Evolutionary conservation across 2,888 invertebrate species (phyloP).

Genomic region (Sipunculus nudus): DNA sequence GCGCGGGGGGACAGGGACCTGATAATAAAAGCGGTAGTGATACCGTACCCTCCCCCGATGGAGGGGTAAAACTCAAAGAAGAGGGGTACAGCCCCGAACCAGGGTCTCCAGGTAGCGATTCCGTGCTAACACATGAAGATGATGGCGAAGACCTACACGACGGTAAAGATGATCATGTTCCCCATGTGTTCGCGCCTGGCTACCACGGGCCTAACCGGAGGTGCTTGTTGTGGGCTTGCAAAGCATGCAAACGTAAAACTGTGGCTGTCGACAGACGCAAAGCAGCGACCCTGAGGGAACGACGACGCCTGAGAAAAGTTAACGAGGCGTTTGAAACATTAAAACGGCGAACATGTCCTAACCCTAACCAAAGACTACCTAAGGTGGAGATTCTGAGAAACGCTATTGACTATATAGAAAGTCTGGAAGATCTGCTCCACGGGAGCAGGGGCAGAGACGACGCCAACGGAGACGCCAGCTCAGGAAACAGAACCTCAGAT

Average conservation of each 20-base stretch:
- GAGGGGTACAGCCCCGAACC: too few species aligned
- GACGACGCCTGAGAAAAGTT: conserved; percentile 92
- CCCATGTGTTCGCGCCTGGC: conserved; percentile 67
- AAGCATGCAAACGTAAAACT: conserved; percentile 91
- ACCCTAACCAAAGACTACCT: conserved; percentile 94
- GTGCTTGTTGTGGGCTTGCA: conserved; percentile 96
- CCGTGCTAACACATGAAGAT: too few species aligned
- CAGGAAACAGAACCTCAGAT: not conserved
- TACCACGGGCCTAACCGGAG: conserved; percentile 71
- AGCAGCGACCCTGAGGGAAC: conserved; percentile 94
- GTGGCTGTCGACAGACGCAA: conserved; percentile 95
- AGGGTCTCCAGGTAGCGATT: too few species aligned
- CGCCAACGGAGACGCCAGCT: not conserved
- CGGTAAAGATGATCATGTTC: conserved; percentile 51
- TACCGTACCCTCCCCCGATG: not conserved
- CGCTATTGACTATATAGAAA: conserved; percentile 97
- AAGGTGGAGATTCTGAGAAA: conserved; percentile 97
- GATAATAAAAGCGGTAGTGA: not conserved
- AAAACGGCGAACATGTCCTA: conserved; percentile 90
- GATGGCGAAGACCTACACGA: conserved; percentile 37
- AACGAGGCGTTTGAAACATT: conserved; percentile 98
- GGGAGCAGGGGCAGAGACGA: conserved; percentile 29
- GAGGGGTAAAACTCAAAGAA: not conserved
- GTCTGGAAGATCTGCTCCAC: conserved; percentile 68
- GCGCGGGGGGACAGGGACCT: too few species aligned